Conservation (phyloP, 2,797 vertebrate genomes). For the Anguilla pacifica region DNA sequence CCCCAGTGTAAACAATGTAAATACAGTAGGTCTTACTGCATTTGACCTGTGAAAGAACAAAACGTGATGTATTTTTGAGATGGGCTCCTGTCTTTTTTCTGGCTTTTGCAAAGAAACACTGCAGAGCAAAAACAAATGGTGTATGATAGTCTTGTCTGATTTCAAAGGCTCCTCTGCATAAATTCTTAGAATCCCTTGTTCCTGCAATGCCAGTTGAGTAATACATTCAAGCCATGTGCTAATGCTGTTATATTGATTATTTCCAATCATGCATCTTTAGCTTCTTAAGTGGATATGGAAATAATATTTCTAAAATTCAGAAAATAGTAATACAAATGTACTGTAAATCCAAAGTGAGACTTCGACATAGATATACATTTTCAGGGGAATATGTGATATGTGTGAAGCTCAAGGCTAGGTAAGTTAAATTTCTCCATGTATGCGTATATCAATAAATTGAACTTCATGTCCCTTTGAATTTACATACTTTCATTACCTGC, state of each 20-base stretch:
- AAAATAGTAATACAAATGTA: too few relatives aligned
- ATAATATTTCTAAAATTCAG: neutral
- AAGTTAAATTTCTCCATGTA: too few relatives aligned
- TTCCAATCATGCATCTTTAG: neutral
- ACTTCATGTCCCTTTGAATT: too few relatives aligned
- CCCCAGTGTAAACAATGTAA: neutral
- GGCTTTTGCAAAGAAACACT: neutral
- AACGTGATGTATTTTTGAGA: neutral
- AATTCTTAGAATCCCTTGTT: constrained; percentile 58
- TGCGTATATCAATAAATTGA: too few relatives aligned
- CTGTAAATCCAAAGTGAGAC: too few relatives aligned
- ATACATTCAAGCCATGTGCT: neutral
- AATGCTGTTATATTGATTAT: neutral
- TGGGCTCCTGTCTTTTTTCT: neutral
- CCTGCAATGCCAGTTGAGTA: constrained; percentile 31
- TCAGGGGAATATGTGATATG: too few relatives aligned
- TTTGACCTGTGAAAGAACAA: neutral
- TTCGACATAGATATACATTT: too few relatives aligned
- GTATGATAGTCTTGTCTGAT: constrained; percentile 67
- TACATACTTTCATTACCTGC: too few relatives aligned
- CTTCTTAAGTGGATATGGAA: neutral
- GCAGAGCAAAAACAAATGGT: neutral
- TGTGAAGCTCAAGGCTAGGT: too few relatives aligned
- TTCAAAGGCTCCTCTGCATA: constrained; percentile 68
- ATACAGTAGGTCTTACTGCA: neutral